Base-by-base conservation (phyloP, 1,140 invertebrate species). In the Pteromalus puparum region DNA sequence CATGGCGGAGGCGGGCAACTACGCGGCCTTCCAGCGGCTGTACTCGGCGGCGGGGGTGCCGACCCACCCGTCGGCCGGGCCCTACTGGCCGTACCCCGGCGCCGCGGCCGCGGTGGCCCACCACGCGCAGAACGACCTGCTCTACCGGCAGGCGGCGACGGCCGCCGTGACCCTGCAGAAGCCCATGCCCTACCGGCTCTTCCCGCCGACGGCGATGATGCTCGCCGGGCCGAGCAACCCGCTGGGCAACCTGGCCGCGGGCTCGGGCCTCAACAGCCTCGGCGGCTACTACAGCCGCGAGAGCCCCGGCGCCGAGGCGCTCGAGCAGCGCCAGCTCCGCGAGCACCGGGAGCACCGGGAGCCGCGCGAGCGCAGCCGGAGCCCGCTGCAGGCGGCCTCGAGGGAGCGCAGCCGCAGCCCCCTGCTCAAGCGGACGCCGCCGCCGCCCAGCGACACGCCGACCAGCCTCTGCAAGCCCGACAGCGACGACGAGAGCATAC, bases 1-100 rank as follows among this genome's bases (percentile, higher is more conserved):
- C 26, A 93, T 99, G 80, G 97, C 98, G 0, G 99, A 99, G 91
- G 98, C 98, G 0, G 98, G 98, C 9, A 99, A 99, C 93, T 98
- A 98, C 92, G 98, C 98, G 0, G 98, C 98, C 3, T 97, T 99
- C 86, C 98, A 99, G 92, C 95, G 98, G 82, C 94, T 99, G 84
- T 97, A 99, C 90, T 97, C 97, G 34, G 89, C 88, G 24, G 87
- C 90, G 1, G 90, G 90, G 3, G 90, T 92, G 0, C 90, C 92
- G 94, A 90, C 91, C 95, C 93, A 85, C 94, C 96, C 7, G 95
- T 97, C 89, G 94, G 95, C 86, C 61, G 74, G 94, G 95, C 95
- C 90, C 1, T 95, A 94, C 92, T 96, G 88, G 92, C 92, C 94
- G 10, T 94, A 94, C 80, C 94, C 94, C 1, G 93, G 93, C 46